Evolutionary conservation across 2,797 vertebrate species (phyloP), one percentile per base, ranked within the genome.

Genomic region (Cygnus olor): DNA sequence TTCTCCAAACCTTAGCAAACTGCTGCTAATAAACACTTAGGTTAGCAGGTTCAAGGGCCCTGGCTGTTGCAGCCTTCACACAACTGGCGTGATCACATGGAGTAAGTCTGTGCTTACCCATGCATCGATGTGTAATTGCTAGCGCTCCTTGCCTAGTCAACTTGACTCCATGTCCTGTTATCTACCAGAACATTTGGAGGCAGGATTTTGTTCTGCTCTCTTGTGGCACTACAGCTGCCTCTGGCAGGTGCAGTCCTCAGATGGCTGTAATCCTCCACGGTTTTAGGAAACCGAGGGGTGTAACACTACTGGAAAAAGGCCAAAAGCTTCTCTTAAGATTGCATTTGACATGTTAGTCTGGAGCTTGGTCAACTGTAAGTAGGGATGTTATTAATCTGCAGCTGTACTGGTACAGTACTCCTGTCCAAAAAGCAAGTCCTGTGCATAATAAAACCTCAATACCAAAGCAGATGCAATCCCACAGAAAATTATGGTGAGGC

Each of bases 11-110:
- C 53, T 27, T 14, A 42, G 42, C 8, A 38, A 65, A 16, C 32
- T 18, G 30, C 38, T n/a, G 11, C 57, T 78, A 28, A 44, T 22
- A 7, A 49, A 20, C 5, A 57, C 18, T 18, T 6, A 16, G 5
- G 0, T 40, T 36, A 70, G 53, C 64, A 30, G 73, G 15, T n/a
- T 20, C 12, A 36, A 71, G 17, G 21, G 11, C 15, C 20, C 21
- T 28, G 17, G 11, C 15, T 21, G 1, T 20, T 34, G 12, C 0
- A 0, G 45, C 51, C 54, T 88, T 56, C 22, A 51, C 28, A 53
- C 36, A 65, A 0, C 8, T 19, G 9, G 1, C 17, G 3, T 27
- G 19, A 17, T 80, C 4, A 2, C 24, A 11, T 3, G 3, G 24
- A 18, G 19, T 6, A 42, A 40, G 47, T 30, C 8, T 10, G 27